Base-by-base conservation (phyloP, 2,888 invertebrate genomes). In the Plebejus argus region DNA sequence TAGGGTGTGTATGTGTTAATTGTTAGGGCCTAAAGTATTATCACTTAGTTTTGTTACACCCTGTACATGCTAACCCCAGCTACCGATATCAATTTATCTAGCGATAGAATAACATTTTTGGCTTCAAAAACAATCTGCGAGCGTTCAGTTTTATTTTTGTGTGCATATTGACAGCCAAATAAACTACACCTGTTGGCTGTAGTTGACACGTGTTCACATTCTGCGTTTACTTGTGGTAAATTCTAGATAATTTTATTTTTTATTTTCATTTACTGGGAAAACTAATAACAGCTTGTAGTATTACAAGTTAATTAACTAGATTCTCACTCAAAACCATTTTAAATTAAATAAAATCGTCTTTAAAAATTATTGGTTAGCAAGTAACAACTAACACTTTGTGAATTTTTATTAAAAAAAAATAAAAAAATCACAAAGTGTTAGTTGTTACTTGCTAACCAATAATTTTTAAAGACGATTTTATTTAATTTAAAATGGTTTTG, bases 111-210 rank as follows among this genome's bases (percentile, higher is more conserved):
- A 56, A 56, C n/a, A 56, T 56, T 56, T 56, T 18, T 56, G n/a
- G 56, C 56, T 56, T 56, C n/a, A 56, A 56, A 56, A 56, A 56
- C n/a, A 58, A 58, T 58, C n/a, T 58, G n/a, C 58, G 58, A 53
- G n/a, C 20, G n/a, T 58, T 58, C 20, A 58, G n/a, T n/a, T 58
- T 58, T 58, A n/a, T 53, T 18, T 18, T 53, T 53, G 6, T 53
- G 53, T n/a, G 8, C n/a, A 58, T 2, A n/a, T 58, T n/a, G 7
- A 58, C 8, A 20, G 58, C 7, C 20, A 58, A 58, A 3, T 20
- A 20, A 58, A 58, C 7, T 58, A 8, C 58, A 58, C 58, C 58
- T 58, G 20, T 58, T 58, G 53, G 53, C 18, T 53, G 53, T 45
- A 10, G 45, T 45, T 12, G 0, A 45, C 8, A 39, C 49, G 3